phyloP scores from a whole-genome alignment of 2,888 invertebrate species.

The Ferdinandea cuprea region DNA sequence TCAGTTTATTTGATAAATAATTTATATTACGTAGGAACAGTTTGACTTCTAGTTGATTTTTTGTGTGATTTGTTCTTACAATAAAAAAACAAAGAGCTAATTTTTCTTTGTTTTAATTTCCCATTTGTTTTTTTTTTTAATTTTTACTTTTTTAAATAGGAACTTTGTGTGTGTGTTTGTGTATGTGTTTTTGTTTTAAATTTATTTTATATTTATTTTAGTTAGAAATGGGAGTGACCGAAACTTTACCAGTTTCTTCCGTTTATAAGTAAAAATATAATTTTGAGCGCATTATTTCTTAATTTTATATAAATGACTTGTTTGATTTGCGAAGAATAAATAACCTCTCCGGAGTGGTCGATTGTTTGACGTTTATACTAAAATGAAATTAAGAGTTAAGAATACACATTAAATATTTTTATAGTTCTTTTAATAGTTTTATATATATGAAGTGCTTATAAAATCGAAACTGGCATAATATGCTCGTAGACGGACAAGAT shows the following conservation, averaged over 20 bases:
- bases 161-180: slow-evolving; percentile 44
- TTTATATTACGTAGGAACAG: slow-evolving; percentile 67
- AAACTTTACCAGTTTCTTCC: slow-evolving; percentile 5
- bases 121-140: slow-evolving; percentile 32
- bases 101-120: slow-evolving; percentile 34
- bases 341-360: slow-evolving; percentile 25
- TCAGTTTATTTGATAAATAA: slow-evolving; percentile 39
- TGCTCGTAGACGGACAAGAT: neutral
- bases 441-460: neutral
- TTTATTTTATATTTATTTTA: slow-evolving; percentile 35
- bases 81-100: slow-evolving; percentile 16
- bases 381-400: slow-evolving; percentile 1
- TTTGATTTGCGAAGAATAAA: neutral
- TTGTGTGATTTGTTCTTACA: slow-evolving; percentile 33
- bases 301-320: neutral
- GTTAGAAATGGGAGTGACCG: slow-evolving; percentile 30
- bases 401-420: neutral
- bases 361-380: slow-evolving; percentile 3
- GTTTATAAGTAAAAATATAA: slow-evolving; percentile 14
- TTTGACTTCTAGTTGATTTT: slow-evolving; percentile 55
- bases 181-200: slow-evolving; percentile 28
- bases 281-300: slow-evolving; percentile 37
- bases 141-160: slow-evolving; percentile 50
- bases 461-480: too few relatives aligned
- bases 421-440: neutral